Conservation (phyloP, 2,888 invertebrate species). For the Nephrotoma guestfalica region DNA sequence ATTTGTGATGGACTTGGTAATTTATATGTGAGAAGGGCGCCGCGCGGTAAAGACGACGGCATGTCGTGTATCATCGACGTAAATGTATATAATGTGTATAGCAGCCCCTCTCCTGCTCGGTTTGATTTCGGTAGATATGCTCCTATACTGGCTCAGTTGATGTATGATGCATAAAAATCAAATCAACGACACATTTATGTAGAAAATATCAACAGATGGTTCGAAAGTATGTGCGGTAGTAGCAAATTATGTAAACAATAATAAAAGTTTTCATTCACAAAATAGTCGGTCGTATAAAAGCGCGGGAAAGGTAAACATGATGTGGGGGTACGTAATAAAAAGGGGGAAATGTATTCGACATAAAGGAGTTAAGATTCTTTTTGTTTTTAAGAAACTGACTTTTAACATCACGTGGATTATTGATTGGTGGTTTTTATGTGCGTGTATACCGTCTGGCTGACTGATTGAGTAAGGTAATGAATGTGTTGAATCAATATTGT, state of each 20-base stretch:
- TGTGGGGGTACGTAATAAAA: background rate
- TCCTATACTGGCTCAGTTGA: background rate
- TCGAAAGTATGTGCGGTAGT: background rate
- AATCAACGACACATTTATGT: background rate
- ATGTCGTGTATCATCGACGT: background rate
- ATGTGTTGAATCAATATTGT: too few relatives aligned
- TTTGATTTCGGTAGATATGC: background rate
- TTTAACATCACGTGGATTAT: background rate
- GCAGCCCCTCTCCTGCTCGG: too few relatives aligned
- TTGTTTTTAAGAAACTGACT: background rate
- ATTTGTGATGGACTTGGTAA: background rate
- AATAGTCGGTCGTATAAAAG: background rate
- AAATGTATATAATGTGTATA: background rate
- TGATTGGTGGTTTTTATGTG: background rate
- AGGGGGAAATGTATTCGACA: background rate
- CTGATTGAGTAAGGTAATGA: too few relatives aligned
- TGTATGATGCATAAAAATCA: background rate
- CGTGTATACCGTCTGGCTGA: too few relatives aligned
- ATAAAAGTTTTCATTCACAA: background rate
- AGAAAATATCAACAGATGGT: background rate
- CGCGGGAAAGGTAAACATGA: background rate
- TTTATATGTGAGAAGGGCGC: background rate
- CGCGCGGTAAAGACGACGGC: background rate
- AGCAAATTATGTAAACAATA: background rate
- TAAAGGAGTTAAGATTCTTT: too few relatives aligned